Evolutionary conservation across 2,113 vertebrate genomes (phyloP), one percentile per base, ranked within the genome.

Genomic region (Rhabdomys dilectus): DNA sequence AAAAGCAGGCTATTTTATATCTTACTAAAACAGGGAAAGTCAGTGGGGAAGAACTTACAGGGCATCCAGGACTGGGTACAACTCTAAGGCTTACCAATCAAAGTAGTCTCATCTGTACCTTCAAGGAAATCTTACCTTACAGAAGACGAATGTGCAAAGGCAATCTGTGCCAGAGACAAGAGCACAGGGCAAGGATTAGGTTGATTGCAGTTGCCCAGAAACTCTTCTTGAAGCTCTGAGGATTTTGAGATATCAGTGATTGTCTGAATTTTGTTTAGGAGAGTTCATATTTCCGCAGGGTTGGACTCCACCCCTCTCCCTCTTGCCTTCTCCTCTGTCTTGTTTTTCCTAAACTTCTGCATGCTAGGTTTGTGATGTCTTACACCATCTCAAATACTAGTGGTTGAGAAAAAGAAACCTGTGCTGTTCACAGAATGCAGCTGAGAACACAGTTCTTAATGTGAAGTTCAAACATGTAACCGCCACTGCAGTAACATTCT

Each of bases 21-120:
- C 53, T 93, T 58, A 70, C 78, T 90, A 34, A 94, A 96, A 84
- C 48, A 93, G 56, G 93, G 24, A 88, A 89, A 80, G 85, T 86
- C 70, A 80, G 15, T 89, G 64, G 24, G 45, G 42, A 94, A 94
- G 81, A 84, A 68, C 9, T 87, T 82, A 87, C 36, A 85, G 51
- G 26, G 34, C 3, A 21, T 22, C 26, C 36, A 88, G 24, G 45
- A 80, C 88, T 22, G 84, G 39, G 39, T 16, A 3, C 73, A 68
- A 85, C 68, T 53, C 80, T 42, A 15, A 89, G 64, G 17, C 53
- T 81, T 22, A 24, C 36, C 75, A 17, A 9, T 51, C 62, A 73
- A 93, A 85, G 29, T 31, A 17, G 5, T 53, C 82, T 86, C 39
- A 68, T 81, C 78, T 93, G n/a, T 31, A 45, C 15, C 39, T 88